phyloP scores from a whole-genome alignment of 2,888 invertebrate genomes.

The Pyralis farinalis region DNA sequence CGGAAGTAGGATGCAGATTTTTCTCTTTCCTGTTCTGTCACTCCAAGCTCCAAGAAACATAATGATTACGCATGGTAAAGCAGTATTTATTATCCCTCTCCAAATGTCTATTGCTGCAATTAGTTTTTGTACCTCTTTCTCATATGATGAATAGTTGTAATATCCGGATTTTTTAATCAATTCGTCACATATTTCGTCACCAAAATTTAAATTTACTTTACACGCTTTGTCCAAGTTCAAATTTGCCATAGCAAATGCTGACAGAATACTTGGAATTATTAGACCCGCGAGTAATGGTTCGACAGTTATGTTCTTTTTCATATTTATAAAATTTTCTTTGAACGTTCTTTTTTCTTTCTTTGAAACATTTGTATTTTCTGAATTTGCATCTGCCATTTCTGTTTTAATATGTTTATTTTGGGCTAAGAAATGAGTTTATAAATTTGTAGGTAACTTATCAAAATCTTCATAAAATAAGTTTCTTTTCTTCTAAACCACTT shows the following conservation, averaged over 20 bases:
- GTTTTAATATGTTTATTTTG: slow-evolving; percentile 42
- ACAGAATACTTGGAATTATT: slow-evolving; percentile 84
- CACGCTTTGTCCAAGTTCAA: slow-evolving; percentile 72
- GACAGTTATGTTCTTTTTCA: slow-evolving; percentile 83
- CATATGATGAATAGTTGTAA: slow-evolving; percentile 82
- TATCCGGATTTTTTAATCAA: slow-evolving; percentile 45
- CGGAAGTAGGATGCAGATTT: slow-evolving; percentile 79
- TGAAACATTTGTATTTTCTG: slow-evolving; percentile 42
- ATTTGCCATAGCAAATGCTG: slow-evolving; percentile 84
- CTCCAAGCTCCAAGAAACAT: slow-evolving; percentile 83
- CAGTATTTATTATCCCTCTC: slow-evolving; percentile 78
- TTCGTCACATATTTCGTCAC: slow-evolving; percentile 59
- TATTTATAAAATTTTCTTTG: slow-evolving; percentile 46
- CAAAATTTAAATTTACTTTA: slow-evolving; percentile 56
- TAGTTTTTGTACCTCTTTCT: slow-evolving; percentile 81
- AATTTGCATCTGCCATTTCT: slow-evolving; percentile 55
- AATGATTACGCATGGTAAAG: slow-evolving; percentile 78
- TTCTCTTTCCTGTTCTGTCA: slow-evolving; percentile 79
- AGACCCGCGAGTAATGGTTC: slow-evolving; percentile 87
- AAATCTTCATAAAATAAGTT: no score
- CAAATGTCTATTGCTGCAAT: slow-evolving; percentile 80
- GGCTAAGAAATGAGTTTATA: no score
- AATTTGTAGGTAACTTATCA: no score
- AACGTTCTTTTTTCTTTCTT: slow-evolving; percentile 50
- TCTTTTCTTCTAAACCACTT: no score